Conservation (phyloP, 2,113 vertebrate genomes). For the Brachyhypopomus occidentalis region DNA sequence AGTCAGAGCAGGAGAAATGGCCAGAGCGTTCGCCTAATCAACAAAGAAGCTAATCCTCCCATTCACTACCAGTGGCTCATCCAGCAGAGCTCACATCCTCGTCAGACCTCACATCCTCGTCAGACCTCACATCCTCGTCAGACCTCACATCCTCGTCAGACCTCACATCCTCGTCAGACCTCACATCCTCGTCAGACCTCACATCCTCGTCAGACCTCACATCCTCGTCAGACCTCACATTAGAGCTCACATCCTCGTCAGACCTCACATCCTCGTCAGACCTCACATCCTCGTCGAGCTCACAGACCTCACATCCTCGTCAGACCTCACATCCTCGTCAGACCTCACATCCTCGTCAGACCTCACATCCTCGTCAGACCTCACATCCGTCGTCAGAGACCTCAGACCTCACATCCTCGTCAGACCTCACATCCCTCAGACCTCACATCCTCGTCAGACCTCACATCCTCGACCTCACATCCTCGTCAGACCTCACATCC, state of each 20-base stretch:
- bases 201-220: constrained; percentile 48
- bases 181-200: constrained; percentile 49
- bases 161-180: constrained; percentile 47
- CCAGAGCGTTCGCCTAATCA: constrained; percentile 57
- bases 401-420: constrained; percentile 48
- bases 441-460: constrained; percentile 47
- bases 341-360: constrained; percentile 50
- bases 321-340: constrained; percentile 51
- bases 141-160: constrained; percentile 50
- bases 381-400: too few relatives aligned
- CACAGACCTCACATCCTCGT: constrained; percentile 49
- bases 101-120: constrained; percentile 49
- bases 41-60: constrained; percentile 51
- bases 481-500: constrained; percentile 47
- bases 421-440: constrained; percentile 54
- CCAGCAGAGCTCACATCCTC: constrained; percentile 49
- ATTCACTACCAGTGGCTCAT: constrained; percentile 51
- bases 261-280: constrained; percentile 50
- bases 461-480: constrained; percentile 49
- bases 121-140: constrained; percentile 51
- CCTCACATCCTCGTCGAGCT: constrained; percentile 44
- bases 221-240: constrained; percentile 51
- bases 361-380: constrained; percentile 47
- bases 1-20: constrained; percentile 18
- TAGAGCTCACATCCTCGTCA: constrained; percentile 48